phyloP scores from a whole-genome alignment of 1,140 invertebrate genomes.

The Calliphora vicina region DNA sequence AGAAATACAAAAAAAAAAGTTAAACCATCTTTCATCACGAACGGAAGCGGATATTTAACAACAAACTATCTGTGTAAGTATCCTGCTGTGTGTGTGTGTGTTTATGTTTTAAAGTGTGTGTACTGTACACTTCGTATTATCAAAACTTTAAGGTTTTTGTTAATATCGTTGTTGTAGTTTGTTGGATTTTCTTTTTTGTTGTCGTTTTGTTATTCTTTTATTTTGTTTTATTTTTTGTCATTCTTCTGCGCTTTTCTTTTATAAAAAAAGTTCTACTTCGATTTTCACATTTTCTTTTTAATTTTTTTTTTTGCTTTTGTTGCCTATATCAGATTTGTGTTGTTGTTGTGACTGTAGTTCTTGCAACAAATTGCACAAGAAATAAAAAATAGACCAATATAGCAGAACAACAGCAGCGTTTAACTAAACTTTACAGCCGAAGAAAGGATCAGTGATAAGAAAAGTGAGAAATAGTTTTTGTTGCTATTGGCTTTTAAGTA shows the following conservation, averaged over 20 bases:
- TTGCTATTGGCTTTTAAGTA: no score
- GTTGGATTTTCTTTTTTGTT: background rate
- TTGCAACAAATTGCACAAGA: slow-evolving; percentile 18
- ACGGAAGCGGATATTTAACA: slow-evolving; percentile 32
- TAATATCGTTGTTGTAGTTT: slow-evolving; percentile 17
- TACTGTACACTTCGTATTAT: background rate
- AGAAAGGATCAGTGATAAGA: background rate
- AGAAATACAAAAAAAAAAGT: background rate
- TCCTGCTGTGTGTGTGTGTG: background rate
- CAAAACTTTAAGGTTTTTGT: background rate
- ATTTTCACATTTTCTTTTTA: slow-evolving; percentile 13
- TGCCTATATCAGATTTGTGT: background rate
- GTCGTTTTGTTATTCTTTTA: no score
- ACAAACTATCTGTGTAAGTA: slow-evolving; percentile 32
- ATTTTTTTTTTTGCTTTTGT: background rate
- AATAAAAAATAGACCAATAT: background rate
- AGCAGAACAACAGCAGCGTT: background rate
- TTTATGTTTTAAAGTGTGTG: background rate
- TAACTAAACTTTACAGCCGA: background rate
- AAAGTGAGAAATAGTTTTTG: background rate
- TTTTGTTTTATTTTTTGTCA: background rate
- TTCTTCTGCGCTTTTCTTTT: background rate
- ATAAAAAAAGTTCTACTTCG: slow-evolving; percentile 23
- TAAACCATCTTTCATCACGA: slow-evolving; percentile 23
- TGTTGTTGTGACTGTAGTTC: background rate